Evolutionary conservation across 2,797 vertebrate genomes (phyloP), one percentile per base, ranked within the genome.

Genomic region (Hephaestus fuliginosus): DNA sequence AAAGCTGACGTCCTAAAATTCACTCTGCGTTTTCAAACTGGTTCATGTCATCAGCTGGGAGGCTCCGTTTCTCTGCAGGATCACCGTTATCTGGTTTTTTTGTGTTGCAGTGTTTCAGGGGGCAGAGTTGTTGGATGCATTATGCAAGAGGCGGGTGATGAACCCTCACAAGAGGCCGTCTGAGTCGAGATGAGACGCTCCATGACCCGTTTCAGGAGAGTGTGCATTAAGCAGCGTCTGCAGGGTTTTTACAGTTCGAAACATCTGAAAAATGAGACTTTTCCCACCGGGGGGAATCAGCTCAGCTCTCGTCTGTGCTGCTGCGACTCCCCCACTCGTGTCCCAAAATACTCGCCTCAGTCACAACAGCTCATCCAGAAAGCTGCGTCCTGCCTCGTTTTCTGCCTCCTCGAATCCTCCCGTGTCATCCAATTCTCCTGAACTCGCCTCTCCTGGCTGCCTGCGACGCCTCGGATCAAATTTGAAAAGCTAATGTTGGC

Each of bases 141-240:
- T 84, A 88, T 86, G 70, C 74, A 88, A 7, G 41, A 82, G 74
- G 67, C 8, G 22, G 76, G 57, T 74, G 82, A 80, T 77, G 82
- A 85, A 81, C 82, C 57, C 71, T 88, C 81, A 67, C 74, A 41
- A 33, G 74, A 72, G 82, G 83, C 41, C 11, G 3, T 10, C 74
- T 44, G 76, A 78, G 76, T 39, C 12, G 70, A 60, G 70, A 72
- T 41, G 69, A 87, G 76, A 76, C 53, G 30, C 78, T 78, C 56
- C 44, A 22, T 60, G 82, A 82, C 69, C 75, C 55, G 72, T 72
- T 86, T 79, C 63, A 66, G 52, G 55, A 67, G 72, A 60, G 53
- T 4, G 20, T 81, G 60, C 51, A 83, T 86, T 86, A 81, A 70
- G 49, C 78, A 82, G 74, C 65, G 30, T 39, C 80, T 63, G 75